Percentiles rank a stretch among this genome's conserved stretches.
Evolutionary conservation across 1,140 invertebrate species (phyloP).

Genomic region (Aphaenogaster rudis): DNA sequence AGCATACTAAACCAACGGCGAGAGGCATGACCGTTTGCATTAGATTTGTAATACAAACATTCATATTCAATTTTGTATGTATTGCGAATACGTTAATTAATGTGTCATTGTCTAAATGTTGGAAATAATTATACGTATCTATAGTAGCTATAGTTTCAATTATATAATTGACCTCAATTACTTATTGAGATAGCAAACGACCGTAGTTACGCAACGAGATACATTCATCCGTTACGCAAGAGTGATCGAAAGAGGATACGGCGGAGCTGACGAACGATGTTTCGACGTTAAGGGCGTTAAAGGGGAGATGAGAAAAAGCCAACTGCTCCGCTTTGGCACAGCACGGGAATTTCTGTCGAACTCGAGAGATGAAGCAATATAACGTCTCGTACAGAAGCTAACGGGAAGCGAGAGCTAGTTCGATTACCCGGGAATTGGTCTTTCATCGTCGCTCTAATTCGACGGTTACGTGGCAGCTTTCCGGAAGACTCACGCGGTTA

Average conservation of each 20-base stretch:
- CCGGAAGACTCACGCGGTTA: slow-evolving; percentile 46
- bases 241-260: not conserved
- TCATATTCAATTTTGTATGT: not conserved
- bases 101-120: slow-evolving; percentile 3
- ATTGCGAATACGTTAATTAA: slow-evolving; percentile 37
- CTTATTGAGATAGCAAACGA: slow-evolving; percentile 1
- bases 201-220: not conserved
- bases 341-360: slow-evolving; percentile 48
- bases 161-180: slow-evolving; percentile 36
- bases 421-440: slow-evolving; percentile 67
- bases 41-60: slow-evolving; percentile 38
- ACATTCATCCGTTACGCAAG: slow-evolving; percentile 30
- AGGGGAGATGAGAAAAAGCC: slow-evolving; percentile 50
- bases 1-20: slow-evolving; percentile 28
- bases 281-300: slow-evolving; percentile 47
- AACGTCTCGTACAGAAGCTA: slow-evolving; percentile 42
- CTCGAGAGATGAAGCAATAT: slow-evolving; percentile 51
- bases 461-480: slow-evolving; percentile 58
- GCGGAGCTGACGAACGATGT: slow-evolving; percentile 28
- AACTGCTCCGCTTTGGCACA: not conserved
- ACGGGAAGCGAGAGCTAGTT: slow-evolving; percentile 51
- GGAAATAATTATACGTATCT: not conserved
- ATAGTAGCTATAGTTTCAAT: not conserved
- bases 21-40: slow-evolving; percentile 41
- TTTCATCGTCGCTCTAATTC: slow-evolving; percentile 69